These are phyloP conservation scores for Sepiola atlantica DNA, from an alignment of 2,888 invertebrate species.

Conservation along the genomic window DNA sequence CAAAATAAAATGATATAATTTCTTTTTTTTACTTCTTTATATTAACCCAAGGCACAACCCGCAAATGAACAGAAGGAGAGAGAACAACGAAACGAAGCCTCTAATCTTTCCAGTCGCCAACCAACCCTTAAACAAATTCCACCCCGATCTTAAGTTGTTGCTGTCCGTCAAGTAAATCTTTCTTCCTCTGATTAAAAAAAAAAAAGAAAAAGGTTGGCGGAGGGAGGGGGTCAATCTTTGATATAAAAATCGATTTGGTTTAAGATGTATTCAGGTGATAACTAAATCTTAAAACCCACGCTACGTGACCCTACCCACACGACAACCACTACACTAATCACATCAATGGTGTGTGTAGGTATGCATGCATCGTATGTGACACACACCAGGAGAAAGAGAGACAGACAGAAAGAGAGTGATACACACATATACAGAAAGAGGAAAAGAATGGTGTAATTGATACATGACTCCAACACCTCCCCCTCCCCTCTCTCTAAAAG, in stretches of 20 bases:
- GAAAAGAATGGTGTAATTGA: neutral
- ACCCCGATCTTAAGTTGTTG: neutral
- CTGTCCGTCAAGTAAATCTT: neutral
- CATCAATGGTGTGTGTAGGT: neutral
- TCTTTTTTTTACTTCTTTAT: too few species aligned
- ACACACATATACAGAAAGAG: neutral
- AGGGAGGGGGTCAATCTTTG: neutral
- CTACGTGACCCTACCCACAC: neutral
- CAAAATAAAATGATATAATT: too few species aligned
- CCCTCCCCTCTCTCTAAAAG: too few species aligned
- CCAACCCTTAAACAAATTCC: neutral
- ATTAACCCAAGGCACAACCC: neutral
- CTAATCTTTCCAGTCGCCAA: neutral
- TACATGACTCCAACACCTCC: neutral
- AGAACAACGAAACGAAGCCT: neutral
- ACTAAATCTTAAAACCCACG: neutral
- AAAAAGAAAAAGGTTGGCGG: too few species aligned
- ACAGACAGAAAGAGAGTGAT: neutral
- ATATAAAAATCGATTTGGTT: constrained; percentile 20
- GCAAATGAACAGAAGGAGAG: neutral
- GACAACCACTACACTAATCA: neutral
- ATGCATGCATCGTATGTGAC: too few species aligned
- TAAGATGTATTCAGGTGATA: neutral
- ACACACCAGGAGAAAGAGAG: neutral
- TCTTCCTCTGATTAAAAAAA: constrained; percentile 13